Evolutionary conservation across 2,797 vertebrate genomes (phyloP).

Genomic region (Allobates femoralis): DNA sequence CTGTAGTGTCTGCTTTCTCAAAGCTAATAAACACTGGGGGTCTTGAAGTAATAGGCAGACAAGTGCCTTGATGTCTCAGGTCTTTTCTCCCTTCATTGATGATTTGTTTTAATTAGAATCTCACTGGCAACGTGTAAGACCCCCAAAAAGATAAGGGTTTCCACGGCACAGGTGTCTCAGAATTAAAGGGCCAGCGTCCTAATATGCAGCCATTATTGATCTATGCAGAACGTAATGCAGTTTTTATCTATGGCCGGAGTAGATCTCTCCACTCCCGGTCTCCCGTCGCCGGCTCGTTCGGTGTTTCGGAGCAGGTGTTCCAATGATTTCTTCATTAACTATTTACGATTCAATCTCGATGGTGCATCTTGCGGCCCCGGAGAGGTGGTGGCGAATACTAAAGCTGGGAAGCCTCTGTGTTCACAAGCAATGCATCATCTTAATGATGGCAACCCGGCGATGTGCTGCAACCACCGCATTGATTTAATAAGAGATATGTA

Average conservation of each 20-base stretch:
- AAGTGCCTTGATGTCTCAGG: too few relatives aligned
- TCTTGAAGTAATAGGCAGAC: too few relatives aligned
- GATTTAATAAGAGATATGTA: constrained; percentile 46
- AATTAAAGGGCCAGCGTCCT: constrained; percentile 7
- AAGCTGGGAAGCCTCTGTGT: constrained; percentile 1
- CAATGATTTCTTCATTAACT: constrained; percentile 52
- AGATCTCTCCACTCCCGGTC: background rate
- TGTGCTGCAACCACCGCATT: background rate
- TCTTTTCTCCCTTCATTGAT: too few relatives aligned
- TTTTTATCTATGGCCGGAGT: constrained; percentile 5
- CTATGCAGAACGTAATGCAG: background rate
- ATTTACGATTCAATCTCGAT: constrained; percentile 54
- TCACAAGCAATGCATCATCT: constrained; percentile 36
- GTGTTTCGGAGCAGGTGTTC: constrained; percentile 37
- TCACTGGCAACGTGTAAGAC: too few relatives aligned
- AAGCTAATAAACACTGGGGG: too few relatives aligned
- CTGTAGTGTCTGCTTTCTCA: too few relatives aligned
- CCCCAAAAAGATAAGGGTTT: too few relatives aligned
- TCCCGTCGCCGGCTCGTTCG: background rate
- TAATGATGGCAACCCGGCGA: constrained; percentile 18
- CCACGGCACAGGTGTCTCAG: too few relatives aligned
- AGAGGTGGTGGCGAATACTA: constrained; percentile 37
- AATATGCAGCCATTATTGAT: constrained; percentile 19
- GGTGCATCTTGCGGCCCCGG: constrained; percentile 29
- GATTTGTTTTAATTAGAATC: too few relatives aligned